Conservation (phyloP, 1,140 invertebrate species). For the Meloidogyne hapla region DNA sequence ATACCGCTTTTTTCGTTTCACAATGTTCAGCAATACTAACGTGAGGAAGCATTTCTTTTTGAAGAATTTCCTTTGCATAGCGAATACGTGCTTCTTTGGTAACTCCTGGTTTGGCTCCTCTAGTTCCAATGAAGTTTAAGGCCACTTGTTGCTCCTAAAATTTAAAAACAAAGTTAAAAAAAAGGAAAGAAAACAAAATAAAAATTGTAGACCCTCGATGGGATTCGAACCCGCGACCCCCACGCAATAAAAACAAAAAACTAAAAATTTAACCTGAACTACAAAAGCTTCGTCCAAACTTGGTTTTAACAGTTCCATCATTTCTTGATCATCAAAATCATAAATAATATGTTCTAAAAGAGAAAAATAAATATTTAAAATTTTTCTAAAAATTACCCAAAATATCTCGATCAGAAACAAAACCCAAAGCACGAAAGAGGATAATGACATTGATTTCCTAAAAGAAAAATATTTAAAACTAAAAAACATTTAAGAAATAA, state of each 20-base stretch:
- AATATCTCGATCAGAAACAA: constrained; percentile 97
- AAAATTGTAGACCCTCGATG: background rate
- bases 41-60: constrained; percentile 99
- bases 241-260: background rate
- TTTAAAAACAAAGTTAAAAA: background rate
- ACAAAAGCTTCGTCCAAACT: constrained; percentile 98
- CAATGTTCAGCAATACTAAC: constrained; percentile 97
- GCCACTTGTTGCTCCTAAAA: constrained; percentile 87
- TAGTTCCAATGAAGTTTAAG: constrained; percentile 92
- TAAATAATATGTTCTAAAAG: constrained; percentile 76
- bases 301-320: constrained; percentile 99
- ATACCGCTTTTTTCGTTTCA: constrained; percentile 90
- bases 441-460: constrained; percentile 98
- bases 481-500: constrained; percentile 10
- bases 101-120: constrained; percentile 92
- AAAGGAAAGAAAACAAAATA: background rate
- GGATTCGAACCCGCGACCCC: no score
- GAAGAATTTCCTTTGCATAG: constrained; percentile 95
- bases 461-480: constrained; percentile 14
- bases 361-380: constrained; percentile 71
- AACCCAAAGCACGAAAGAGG: constrained; percentile 89
- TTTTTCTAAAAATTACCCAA: constrained; percentile 93
- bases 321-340: constrained; percentile 89
- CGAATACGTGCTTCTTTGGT: constrained; percentile 97
- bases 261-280: constrained; percentile 68